A percentile compares a stretch with the other conserved stretches of the same genome.
These are phyloP conservation scores for Corythaeola cristata DNA, from an alignment of 2,113 vertebrate genomes.

Conservation along the genomic window DNA sequence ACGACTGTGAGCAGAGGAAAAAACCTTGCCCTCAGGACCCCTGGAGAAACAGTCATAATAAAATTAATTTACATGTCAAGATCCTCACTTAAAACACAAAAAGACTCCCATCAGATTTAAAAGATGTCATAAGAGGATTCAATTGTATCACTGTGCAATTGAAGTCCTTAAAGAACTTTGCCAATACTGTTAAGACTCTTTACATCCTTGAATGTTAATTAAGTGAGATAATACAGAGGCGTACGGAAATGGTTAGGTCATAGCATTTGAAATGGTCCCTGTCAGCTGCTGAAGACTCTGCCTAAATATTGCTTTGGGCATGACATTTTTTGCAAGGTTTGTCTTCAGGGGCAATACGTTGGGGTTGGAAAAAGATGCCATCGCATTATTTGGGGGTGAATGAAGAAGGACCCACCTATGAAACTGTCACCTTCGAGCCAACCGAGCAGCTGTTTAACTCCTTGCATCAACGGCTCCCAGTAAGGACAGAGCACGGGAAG, in stretches of 20 bases:
- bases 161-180: conserved; percentile 11
- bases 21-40: neutral
- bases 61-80: conserved; percentile 9
- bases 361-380: neutral
- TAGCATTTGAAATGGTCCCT: neutral
- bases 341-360: neutral
- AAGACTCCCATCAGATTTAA: neutral
- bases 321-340: neutral
- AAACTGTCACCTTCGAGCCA: neutral
- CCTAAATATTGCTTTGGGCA: neutral
- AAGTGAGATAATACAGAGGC: neutral
- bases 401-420: neutral
- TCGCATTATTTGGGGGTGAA: neutral
- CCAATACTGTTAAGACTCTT: neutral
- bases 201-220: neutral
- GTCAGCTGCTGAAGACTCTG: neutral
- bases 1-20: neutral
- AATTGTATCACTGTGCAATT: neutral
- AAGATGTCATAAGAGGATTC: neutral
- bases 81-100: conserved; percentile 2
- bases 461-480: fast-evolving
- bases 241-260: neutral
- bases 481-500: fast-evolving
- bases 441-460: fast-evolving
- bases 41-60: neutral